Conservation (phyloP, 2,888 invertebrate genomes). For the Camponotus fellah region DNA sequence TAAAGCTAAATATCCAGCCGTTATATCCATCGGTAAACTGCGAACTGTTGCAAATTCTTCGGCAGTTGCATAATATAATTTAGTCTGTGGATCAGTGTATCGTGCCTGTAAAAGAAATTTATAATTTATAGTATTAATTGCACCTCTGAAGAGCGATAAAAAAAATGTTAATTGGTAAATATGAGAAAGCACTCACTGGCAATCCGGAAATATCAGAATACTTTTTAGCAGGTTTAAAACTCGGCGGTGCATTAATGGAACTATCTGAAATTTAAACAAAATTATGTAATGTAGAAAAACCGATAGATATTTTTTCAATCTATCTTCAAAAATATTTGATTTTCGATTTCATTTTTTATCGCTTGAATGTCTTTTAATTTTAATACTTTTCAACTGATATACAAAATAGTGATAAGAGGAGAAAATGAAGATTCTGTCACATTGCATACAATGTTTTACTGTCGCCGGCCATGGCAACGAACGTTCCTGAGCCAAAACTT, state of each 20-base stretch:
- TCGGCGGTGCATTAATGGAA: conserved; percentile 96
- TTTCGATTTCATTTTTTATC: neutral
- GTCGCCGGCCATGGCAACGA: conserved; percentile 92
- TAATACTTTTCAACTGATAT: conserved; percentile 13
- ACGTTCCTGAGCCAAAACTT: conserved; percentile 94
- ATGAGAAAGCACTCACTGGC: conserved; percentile 87
- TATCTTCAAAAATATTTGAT: neutral
- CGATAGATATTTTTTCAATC: neutral
- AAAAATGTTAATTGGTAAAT: neutral
- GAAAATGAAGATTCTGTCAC: conserved; percentile 16
- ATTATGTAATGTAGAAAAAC: neutral
- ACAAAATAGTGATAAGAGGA: conserved; percentile 1
- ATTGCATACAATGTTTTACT: conserved; percentile 90
- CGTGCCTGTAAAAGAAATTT: conserved; percentile 88
- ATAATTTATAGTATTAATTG: neutral
- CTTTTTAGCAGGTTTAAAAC: conserved; percentile 96
- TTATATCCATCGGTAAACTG: conserved; percentile 96
- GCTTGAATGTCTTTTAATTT: neutral
- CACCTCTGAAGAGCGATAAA: neutral
- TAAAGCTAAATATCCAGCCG: conserved; percentile 95
- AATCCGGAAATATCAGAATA: conserved; percentile 97
- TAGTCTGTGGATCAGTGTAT: conserved; percentile 96
- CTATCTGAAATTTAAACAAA: conserved; percentile 89
- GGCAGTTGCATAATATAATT: conserved; percentile 93
- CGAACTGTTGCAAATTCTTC: conserved; percentile 96